Evolutionary conservation across 2,888 invertebrate genomes (phyloP).

Genomic region (Anoncus sp.): DNA sequence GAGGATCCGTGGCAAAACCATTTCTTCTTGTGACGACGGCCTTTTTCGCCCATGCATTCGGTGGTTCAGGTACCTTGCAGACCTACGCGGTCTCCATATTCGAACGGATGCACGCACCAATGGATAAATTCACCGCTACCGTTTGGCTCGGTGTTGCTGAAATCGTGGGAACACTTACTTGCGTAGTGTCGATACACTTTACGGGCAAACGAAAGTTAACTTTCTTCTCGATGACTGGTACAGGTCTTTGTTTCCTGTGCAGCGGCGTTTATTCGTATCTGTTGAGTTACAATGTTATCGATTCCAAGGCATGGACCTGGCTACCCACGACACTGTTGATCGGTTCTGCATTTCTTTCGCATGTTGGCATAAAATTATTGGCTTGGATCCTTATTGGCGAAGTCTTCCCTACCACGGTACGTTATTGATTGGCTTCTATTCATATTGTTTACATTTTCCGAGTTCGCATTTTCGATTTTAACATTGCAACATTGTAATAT

Average conservation of each 20-base stretch:
- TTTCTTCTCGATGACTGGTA: constrained; percentile 88
- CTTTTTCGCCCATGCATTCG: constrained; percentile 91
- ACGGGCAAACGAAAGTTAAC: constrained; percentile 89
- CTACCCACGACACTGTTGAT: constrained; percentile 88
- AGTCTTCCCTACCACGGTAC: constrained; percentile 83
- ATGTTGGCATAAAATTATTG: constrained; percentile 88
- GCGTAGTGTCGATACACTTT: constrained; percentile 88
- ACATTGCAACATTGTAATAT: too few species aligned
- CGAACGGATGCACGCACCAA: constrained; percentile 88
- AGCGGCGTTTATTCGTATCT: constrained; percentile 85
- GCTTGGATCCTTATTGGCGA: constrained; percentile 94
- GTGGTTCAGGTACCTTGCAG: constrained; percentile 90
- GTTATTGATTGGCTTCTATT: neutral
- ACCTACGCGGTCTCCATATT: constrained; percentile 91
- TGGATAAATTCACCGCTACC: constrained; percentile 91
- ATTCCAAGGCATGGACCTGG: constrained; percentile 83
- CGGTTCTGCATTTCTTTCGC: constrained; percentile 88
- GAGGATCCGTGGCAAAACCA: constrained; percentile 88
- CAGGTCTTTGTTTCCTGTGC: constrained; percentile 87
- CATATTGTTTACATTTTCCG: too few species aligned
- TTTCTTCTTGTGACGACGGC: constrained; percentile 87
- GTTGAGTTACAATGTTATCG: constrained; percentile 60
- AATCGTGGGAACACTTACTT: constrained; percentile 87
- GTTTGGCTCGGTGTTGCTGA: constrained; percentile 89
- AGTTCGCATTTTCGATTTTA: too few species aligned